Percentiles rank a stretch among this genome's conserved stretches.
Conservation (phyloP, 2,113 vertebrate genomes). For the Phrynocephalus versicolor region DNA sequence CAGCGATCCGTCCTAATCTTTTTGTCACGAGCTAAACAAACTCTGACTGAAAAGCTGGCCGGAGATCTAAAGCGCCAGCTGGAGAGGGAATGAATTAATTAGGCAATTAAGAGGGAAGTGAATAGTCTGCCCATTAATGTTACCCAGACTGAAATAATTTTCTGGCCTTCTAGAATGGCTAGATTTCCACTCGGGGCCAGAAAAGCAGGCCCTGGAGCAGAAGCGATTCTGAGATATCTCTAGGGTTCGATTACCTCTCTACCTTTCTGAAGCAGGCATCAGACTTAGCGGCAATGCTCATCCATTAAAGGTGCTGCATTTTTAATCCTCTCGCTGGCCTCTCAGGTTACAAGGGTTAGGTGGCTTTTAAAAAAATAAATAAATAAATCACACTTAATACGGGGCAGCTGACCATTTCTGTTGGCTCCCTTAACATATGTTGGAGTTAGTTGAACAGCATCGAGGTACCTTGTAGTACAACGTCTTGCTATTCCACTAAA, state of each 20-base stretch:
- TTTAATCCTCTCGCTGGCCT: background rate
- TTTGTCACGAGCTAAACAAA: constrained; percentile 30
- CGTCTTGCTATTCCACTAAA: background rate
- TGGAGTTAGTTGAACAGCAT: background rate
- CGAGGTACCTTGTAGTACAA: background rate
- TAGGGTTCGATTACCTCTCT: background rate
- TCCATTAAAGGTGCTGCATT: background rate
- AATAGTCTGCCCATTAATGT: constrained; percentile 6
- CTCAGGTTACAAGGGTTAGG: background rate
- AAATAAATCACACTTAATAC: background rate
- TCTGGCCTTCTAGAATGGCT: background rate
- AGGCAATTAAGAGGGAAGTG: constrained; percentile 35
- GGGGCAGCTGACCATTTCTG: too few relatives aligned
- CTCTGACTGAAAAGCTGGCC: constrained; percentile 13
- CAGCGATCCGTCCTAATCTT: constrained; percentile 25
- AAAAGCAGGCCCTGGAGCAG: background rate
- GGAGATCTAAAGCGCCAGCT: constrained; percentile 24
- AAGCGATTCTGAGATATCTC: background rate
- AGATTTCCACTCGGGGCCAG: background rate
- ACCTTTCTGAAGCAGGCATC: background rate
- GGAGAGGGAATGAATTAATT: constrained; percentile 38
- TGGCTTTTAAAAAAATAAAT: too few relatives aligned
- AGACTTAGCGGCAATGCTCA: background rate
- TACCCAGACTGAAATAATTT: constrained; percentile 12
- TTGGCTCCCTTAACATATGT: background rate